Evolutionary conservation across 2,888 invertebrate species (phyloP).

Genomic region (Pheosia gnoma): DNA sequence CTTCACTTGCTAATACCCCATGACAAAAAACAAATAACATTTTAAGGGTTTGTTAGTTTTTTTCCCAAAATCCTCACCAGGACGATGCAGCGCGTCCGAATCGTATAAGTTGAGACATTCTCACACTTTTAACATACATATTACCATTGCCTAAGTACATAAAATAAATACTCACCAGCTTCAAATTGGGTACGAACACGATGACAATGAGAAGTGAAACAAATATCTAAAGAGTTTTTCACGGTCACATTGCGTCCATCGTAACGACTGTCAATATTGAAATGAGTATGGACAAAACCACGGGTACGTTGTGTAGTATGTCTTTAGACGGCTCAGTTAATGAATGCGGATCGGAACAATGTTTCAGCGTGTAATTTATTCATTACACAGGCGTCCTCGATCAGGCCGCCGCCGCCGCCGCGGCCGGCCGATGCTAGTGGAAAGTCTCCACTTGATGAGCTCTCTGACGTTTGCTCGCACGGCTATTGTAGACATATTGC

Average conservation of each 20-base stretch:
- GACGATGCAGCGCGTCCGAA: too few species aligned
- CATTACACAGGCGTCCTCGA: constrained; percentile 82
- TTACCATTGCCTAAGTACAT: too few species aligned
- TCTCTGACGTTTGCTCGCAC: constrained; percentile 48
- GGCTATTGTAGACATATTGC: constrained; percentile 31
- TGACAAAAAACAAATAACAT: too few species aligned
- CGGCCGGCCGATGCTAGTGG: constrained; percentile 54
- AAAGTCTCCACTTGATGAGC: constrained; percentile 75
- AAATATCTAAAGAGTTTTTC: constrained; percentile 57
- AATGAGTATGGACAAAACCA: constrained; percentile 62
- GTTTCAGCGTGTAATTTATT: constrained; percentile 84
- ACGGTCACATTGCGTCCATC: constrained; percentile 53
- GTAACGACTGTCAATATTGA: constrained; percentile 74
- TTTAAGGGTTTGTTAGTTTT: too few species aligned
- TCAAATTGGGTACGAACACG: neutral
- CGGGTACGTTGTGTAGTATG: constrained; percentile 48
- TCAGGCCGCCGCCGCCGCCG: constrained; percentile 54
- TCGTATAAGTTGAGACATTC: too few species aligned
- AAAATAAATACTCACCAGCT: neutral
- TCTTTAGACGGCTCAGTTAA: constrained; percentile 66
- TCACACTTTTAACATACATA: too few species aligned
- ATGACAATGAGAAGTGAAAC: constrained; percentile 43
- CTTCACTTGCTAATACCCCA: too few species aligned
- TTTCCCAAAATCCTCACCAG: too few species aligned
- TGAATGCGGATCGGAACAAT: constrained; percentile 79